Evolutionary conservation across 2,113 vertebrate species (phyloP), one percentile per base, ranked within the genome.

Genomic region (Corvus hawaiiensis): DNA sequence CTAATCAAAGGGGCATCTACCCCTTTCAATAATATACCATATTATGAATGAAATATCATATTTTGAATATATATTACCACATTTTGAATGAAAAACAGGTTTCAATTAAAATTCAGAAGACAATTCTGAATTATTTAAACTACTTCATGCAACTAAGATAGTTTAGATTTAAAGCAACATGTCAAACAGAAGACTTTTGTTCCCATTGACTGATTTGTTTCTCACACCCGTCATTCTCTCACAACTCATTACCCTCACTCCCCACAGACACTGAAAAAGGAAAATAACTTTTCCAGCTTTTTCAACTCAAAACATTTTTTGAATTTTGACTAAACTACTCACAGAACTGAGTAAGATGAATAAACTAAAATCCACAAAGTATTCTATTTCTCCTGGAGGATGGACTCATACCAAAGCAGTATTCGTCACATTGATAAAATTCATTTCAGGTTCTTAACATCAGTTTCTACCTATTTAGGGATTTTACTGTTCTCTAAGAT

Each of bases 371-470:
- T 13, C 11, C 41, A 39, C 16, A 37, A 79, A 83, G 54, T n/a
- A 63, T 7, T 85, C 10, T 39, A 7, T 32, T 76, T 32, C 10
- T 64, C 51, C 61, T 43, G 28, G 24, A 55, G 33, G 37, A 74
- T 4, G 2, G 43, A 59, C 33, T 75, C 0, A 0, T 10, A 51
- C 11, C 48, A 76, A 44, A 79, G 48, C 22, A 37, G 15, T 5
- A 16, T 37, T 30, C 63, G 13, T 49, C 28, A 46, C 8, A 63
- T 2, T 7, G 10, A 28, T 43, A 59, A 44, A 26, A 48, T 51
- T 68, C 21, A 17, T 35, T 68, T 55, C 39, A 55, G 16, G 17
- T 44, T 67, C 39, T 72, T 73, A 51, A 39, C 9, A 23, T 14
- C 8, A 20, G 32, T 75, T 73, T 61, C 76, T 18, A 76, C 3